phyloP scores from a whole-genome alignment of 2,888 invertebrate species.

The Meganola albula region DNA sequence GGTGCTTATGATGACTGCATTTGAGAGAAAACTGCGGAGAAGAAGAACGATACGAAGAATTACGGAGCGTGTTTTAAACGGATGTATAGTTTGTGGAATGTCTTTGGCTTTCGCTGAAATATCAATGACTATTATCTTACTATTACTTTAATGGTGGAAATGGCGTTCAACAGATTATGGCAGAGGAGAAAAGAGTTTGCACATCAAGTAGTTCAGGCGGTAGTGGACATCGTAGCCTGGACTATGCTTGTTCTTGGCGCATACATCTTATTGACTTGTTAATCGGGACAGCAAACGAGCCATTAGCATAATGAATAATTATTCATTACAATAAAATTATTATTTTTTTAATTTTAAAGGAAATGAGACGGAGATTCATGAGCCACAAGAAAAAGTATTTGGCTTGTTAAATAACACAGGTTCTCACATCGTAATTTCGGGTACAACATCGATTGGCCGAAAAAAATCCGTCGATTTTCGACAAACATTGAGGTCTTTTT shows the following conservation, averaged over 20 bases:
- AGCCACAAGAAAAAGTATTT: too few relatives aligned
- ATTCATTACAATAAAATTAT: too few relatives aligned
- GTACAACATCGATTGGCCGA: too few relatives aligned
- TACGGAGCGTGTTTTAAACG: constrained; percentile 43
- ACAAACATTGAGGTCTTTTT: too few relatives aligned
- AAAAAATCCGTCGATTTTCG: too few relatives aligned
- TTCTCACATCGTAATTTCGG: too few relatives aligned
- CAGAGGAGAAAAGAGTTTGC: constrained; percentile 32
- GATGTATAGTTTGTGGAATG: constrained; percentile 46
- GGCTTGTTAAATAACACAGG: too few relatives aligned
- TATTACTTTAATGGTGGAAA: constrained; percentile 36
- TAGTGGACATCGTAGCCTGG: constrained; percentile 43
- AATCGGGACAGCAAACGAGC: too few relatives aligned
- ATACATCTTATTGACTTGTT: constrained; percentile 37
- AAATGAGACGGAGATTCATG: too few relatives aligned
- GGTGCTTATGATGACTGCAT: constrained; percentile 37
- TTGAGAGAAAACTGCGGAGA: constrained; percentile 39
- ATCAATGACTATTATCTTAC: constrained; percentile 41
- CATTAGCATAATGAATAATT: too few relatives aligned
- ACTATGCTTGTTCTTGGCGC: constrained; percentile 40
- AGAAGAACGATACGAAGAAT: constrained; percentile 37
- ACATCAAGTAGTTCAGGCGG: constrained; percentile 25
- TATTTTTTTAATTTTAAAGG: too few relatives aligned
- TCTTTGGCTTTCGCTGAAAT: constrained; percentile 55
- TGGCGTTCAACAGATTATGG: constrained; percentile 44